Evolutionary conservation across 53 echinoderm and acorn worm genomes (phyloP).

Genomic region (Luidia sarsii): DNA sequence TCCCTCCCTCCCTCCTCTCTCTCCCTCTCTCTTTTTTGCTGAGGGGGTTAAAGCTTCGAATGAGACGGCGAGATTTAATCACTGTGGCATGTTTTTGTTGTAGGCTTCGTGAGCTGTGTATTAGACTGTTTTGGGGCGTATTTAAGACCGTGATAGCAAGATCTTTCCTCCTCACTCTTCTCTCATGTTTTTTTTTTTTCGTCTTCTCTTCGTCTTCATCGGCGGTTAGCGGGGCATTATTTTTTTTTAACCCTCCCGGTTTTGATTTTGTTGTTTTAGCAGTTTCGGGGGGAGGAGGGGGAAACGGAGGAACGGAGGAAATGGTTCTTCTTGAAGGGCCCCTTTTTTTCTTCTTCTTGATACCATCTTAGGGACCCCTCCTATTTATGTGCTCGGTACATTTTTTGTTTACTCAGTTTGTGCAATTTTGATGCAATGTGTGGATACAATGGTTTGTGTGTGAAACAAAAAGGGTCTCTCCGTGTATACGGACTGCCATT

Average conservation of each 20-base stretch:
- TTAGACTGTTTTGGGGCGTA: conserved; percentile 36
- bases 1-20: background rate
- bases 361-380: no score
- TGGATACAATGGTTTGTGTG: no score
- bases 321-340: background rate
- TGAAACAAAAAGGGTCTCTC: no score
- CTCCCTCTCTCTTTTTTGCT: conserved; percentile 11
- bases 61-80: conserved; percentile 35
- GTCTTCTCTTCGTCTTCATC: background rate
- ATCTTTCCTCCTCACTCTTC: no score
- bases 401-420: no score
- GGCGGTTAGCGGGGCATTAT: no score
- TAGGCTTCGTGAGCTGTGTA: conserved; percentile 32
- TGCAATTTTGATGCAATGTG: no score
- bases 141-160: conserved; percentile 19
- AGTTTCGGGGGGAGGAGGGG: background rate
- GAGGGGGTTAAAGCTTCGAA: conserved; percentile 32
- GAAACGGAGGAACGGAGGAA: background rate
- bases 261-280: no score
- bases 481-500: no score
- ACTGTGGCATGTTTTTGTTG: conserved; percentile 26
- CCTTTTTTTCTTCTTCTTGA: no score
- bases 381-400: no score
- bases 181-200: conserved; percentile 2
- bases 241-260: no score